A percentile compares a stretch with the other conserved stretches of the same genome.
Evolutionary conservation across 1,140 invertebrate genomes (phyloP).

Genomic region (Philaenus spumarius): DNA sequence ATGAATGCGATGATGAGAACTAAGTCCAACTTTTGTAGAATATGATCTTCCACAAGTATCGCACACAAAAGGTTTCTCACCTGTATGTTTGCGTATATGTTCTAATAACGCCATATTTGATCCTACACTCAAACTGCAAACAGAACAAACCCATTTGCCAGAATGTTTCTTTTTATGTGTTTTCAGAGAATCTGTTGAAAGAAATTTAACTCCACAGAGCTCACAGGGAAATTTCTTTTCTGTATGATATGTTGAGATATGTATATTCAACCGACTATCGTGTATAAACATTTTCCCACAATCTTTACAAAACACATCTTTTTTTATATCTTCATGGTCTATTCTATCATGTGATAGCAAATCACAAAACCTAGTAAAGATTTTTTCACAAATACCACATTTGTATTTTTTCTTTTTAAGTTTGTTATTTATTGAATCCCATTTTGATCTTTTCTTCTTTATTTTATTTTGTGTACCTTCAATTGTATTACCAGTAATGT

Average conservation of each 20-base stretch:
- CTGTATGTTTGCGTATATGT: slow-evolving; percentile 86
- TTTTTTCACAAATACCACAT: slow-evolving; percentile 9
- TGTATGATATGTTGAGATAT: background rate
- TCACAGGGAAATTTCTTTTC: slow-evolving; percentile 76
- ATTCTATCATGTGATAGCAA: background rate
- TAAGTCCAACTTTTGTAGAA: slow-evolving; percentile 87
- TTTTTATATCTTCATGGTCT: background rate
- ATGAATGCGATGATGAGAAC: slow-evolving; percentile 88
- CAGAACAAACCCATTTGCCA: slow-evolving; percentile 90
- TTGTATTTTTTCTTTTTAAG: slow-evolving; percentile 2
- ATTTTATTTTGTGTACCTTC: too few relatives aligned
- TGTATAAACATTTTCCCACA: slow-evolving; percentile 7
- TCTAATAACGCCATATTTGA: slow-evolving; percentile 90
- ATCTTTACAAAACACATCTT: background rate
- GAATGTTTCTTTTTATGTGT: slow-evolving; percentile 96
- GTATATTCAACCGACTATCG: slow-evolving; percentile 3
- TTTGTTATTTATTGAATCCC: too few relatives aligned
- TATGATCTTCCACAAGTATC: slow-evolving; percentile 85
- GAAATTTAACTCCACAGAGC: slow-evolving; percentile 79
- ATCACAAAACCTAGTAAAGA: slow-evolving; percentile 3
- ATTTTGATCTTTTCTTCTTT: too few relatives aligned
- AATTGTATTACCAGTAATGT: too few relatives aligned
- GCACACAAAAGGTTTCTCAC: slow-evolving; percentile 89
- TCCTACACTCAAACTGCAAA: slow-evolving; percentile 92
- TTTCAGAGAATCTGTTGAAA: slow-evolving; percentile 89